Base-by-base conservation (phyloP, 2,113 vertebrate genomes). In the Psophia crepitans region DNA sequence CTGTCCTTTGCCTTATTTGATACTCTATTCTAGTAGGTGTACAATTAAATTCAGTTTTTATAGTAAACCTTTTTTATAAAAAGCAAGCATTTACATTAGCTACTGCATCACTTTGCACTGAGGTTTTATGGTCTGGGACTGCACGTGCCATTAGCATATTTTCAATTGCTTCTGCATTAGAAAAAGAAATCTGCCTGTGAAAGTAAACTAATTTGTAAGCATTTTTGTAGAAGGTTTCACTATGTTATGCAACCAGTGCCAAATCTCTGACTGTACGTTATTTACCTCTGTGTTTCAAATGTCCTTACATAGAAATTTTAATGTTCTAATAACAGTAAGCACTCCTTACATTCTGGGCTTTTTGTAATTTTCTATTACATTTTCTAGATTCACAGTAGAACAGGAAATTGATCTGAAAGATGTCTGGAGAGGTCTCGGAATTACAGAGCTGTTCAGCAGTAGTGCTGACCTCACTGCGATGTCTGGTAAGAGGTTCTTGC, bases 381-480 rank as follows among this genome's bases (percentile, higher is more conserved):
- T 92, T 54, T 94, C 35, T 82, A 99, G 99, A 97, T 99, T 99
- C 96, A 99, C 99, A 87, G 98, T 99, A 89, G 99, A 99, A 90
- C 99, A 99, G 96, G 99, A 98, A 96, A 98, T 99, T 75, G 99
- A 99, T 97, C 98, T 99, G 97, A 99, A 98, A 92, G 98, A 98
- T 75, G 96, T 97, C 61, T 98, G 99, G 97, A 98, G 99, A 97
- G 97, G 98, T 54, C 98, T 99, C 22, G 99, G 99, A 95, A 98
- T 99, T 92, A 99, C 97, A 63, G 98, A 99, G 96, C 97, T 99
- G 93, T 99, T 99, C 97, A 98, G 96, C 77, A 98, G 96, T 84
- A 97, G 98, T 60, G 99, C 99, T 78, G 99, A 99, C 97, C 99
- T 99, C 92, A 99, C 99, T 23, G 98, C 98, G 21, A 99, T 99